Evolutionary conservation across 2,113 vertebrate species (phyloP).

Genomic region (Anguilla japonica): DNA sequence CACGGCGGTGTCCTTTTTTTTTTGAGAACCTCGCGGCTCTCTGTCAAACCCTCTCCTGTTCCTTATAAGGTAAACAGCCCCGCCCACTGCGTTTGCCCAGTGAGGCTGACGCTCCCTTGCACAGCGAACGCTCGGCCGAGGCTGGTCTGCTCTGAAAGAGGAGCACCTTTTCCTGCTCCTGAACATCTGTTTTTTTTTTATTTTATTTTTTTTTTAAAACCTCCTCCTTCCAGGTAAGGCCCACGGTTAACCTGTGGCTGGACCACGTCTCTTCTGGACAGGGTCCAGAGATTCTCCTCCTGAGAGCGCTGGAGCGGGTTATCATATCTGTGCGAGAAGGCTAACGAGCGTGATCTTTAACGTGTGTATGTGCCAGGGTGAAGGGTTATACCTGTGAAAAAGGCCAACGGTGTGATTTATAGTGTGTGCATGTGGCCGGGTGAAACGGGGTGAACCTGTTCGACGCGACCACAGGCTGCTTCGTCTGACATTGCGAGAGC

Average conservation of each 20-base stretch:
- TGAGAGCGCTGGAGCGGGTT: neutral
- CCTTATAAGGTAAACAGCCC: neutral
- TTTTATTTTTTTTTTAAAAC: no score
- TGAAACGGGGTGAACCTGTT: conserved; percentile 14
- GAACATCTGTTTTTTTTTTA: neutral
- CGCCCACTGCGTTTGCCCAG: no score
- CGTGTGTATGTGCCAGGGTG: neutral
- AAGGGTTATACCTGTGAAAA: no score
- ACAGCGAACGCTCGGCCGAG: neutral
- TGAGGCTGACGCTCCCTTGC: neutral
- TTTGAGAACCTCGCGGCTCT: neutral
- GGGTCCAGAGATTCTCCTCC: neutral
- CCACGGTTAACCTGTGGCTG: neutral
- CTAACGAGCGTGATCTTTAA: neutral
- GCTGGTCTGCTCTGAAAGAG: neutral
- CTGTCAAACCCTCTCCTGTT: neutral
- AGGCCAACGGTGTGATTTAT: no score
- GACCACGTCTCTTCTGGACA: neutral
- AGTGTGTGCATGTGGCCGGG: no score
- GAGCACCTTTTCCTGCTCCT: neutral
- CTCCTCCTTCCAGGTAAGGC: neutral
- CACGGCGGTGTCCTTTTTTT: neutral
- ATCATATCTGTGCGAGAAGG: neutral
- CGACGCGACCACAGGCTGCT: conserved; percentile 24
- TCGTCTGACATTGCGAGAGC: conserved; percentile 14